Evolutionary conservation across 2,113 vertebrate genomes (phyloP).

Genomic region (Excalfactoria chinensis): DNA sequence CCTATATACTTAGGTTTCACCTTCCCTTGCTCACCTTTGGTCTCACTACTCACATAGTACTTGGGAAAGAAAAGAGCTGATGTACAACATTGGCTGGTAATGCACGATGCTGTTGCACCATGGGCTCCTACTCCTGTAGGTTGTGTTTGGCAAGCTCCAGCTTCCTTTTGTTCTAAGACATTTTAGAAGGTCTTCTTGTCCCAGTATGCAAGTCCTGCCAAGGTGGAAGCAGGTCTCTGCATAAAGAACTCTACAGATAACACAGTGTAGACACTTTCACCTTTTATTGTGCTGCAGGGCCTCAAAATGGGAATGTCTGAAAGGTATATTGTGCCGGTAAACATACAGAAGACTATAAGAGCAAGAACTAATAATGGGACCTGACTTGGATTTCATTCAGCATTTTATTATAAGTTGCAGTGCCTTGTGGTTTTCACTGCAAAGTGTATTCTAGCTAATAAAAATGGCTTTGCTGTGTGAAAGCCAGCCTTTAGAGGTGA

Average conservation of each 20-base stretch:
- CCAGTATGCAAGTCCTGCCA: not conserved
- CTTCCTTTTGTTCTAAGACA: accelerated
- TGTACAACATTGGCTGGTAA: not conserved
- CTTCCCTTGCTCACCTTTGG: not conserved
- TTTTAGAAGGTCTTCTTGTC: not conserved
- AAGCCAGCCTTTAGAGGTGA: not conserved
- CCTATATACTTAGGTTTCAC: not conserved
- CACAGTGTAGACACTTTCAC: not conserved
- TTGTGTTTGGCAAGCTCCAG: not conserved
- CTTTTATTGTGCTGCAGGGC: not conserved
- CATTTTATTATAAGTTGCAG: not conserved
- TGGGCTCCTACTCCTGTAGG: not conserved
- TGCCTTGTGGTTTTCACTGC: not conserved
- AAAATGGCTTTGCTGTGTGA: not conserved
- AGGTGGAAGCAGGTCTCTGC: not conserved
- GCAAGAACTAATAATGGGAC: not conserved
- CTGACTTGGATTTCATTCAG: not conserved
- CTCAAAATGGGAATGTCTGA: not conserved
- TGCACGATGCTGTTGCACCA: not conserved
- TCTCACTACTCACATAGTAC: not conserved
- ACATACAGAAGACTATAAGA: not conserved
- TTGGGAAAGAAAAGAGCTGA: not conserved
- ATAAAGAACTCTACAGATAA: not conserved
- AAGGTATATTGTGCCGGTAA: not conserved
- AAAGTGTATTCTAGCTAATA: not conserved